These are phyloP conservation scores for Pteronotus mesoamericanus DNA, from an alignment of 2,797 vertebrate species.

Conservation along the genomic window DNA sequence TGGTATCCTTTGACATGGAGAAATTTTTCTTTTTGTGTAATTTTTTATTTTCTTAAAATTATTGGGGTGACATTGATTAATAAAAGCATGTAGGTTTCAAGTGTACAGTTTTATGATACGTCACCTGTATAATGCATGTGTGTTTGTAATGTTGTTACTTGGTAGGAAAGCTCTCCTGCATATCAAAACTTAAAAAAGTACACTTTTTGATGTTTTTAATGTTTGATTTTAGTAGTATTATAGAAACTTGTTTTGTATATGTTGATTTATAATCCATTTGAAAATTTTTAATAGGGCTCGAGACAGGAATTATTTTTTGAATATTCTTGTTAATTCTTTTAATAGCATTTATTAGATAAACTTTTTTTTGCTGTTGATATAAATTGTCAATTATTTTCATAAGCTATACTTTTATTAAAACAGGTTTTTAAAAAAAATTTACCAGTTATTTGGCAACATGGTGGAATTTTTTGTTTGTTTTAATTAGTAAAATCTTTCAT, in stretches of 20 bases:
- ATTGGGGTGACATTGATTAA: background rate
- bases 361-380: background rate
- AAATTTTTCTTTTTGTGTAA: background rate
- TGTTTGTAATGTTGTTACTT: background rate
- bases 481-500: background rate
- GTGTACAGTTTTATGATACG: background rate
- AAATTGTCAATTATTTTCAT: background rate
- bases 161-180: background rate
- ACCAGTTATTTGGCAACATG: background rate
- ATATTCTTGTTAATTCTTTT: background rate
- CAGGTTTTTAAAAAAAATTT: background rate
- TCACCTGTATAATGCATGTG: background rate
- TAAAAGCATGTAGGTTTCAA: background rate
- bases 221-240: background rate
- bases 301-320: background rate
- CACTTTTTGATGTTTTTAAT: background rate
- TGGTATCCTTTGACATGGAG: background rate
- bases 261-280: background rate
- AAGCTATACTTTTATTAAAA: background rate
- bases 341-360: background rate
- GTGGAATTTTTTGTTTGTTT: background rate
- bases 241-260: background rate
- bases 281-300: background rate
- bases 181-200: background rate
- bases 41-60: background rate